Conservation (phyloP, 2,797 vertebrate genomes). For the Hephaestus fuliginosus region DNA sequence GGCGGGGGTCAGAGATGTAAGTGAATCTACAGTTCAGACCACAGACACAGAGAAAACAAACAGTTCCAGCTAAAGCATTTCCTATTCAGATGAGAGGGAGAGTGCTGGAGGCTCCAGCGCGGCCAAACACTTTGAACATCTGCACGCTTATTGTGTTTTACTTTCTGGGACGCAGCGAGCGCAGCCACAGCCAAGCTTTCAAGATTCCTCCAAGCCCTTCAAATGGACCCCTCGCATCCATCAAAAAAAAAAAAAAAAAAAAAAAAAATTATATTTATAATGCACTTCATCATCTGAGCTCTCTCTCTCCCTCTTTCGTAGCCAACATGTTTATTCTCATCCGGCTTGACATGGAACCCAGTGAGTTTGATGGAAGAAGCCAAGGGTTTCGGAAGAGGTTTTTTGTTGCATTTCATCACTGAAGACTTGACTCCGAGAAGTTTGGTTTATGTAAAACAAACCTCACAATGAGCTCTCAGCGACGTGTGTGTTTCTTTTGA, state of each 20-base stretch:
- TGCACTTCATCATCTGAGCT: slow-evolving; percentile 73
- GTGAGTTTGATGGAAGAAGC: slow-evolving; percentile 54
- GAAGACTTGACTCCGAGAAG: slow-evolving; percentile 38
- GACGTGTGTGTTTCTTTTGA: slow-evolving; percentile 70
- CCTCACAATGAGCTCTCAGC: slow-evolving; percentile 54
- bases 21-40: slow-evolving; percentile 83
- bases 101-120: slow-evolving; percentile 71
- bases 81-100: slow-evolving; percentile 80
- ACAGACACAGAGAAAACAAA: slow-evolving; percentile 86
- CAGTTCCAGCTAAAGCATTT: slow-evolving; percentile 84
- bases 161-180: slow-evolving; percentile 76
- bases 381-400: slow-evolving; percentile 52
- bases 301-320: slow-evolving; percentile 26
- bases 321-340: slow-evolving; percentile 73
- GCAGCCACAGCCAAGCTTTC: slow-evolving; percentile 71
- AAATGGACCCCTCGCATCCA: slow-evolving; percentile 70
- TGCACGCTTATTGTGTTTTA: slow-evolving; percentile 83
- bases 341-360: slow-evolving; percentile 54
- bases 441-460: slow-evolving; percentile 70
- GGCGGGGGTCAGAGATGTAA: slow-evolving; percentile 73
- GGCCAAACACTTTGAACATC: slow-evolving; percentile 83
- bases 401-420: slow-evolving; percentile 52
- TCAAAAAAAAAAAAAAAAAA: slow-evolving; percentile 76
- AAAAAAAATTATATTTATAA: slow-evolving; percentile 26
- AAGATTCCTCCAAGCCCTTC: slow-evolving; percentile 76